Conservation (phyloP, 1,140 invertebrate species). For the Drosophila guanche region DNA sequence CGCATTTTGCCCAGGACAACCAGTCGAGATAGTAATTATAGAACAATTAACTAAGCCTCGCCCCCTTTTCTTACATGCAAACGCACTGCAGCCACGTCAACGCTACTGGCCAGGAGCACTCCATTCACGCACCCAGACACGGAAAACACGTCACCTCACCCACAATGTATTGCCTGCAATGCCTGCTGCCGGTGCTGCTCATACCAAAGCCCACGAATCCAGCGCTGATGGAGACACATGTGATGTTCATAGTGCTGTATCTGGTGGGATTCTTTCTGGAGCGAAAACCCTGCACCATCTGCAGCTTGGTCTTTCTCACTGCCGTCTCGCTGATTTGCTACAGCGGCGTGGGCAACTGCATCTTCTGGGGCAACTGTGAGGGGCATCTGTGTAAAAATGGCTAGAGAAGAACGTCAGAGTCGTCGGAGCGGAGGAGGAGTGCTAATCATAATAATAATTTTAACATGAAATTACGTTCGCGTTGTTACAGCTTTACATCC, state of each 20-base stretch:
- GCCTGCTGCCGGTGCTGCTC: conserved; percentile 97
- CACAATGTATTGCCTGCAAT: conserved; percentile 98
- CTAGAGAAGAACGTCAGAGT: conserved; percentile 40
- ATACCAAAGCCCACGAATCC: conserved; percentile 98
- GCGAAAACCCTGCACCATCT: conserved; percentile 98
- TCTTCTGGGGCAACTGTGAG: conserved; percentile 94
- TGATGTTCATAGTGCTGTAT: conserved; percentile 98
- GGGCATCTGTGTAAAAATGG: conserved; percentile 89
- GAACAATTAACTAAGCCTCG: conserved; percentile 24
- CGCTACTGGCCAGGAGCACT: conserved; percentile 30
- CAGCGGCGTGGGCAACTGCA: conserved; percentile 96
- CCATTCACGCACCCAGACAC: conserved; percentile 5
- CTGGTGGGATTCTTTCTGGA: conserved; percentile 97
- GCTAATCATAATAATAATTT: conserved; percentile 42
- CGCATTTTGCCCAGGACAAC: conserved; percentile 46
- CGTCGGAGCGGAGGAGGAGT: conserved; percentile 13
- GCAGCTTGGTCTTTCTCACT: conserved; percentile 95
- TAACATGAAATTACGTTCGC: conserved; percentile 45
- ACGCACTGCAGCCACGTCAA: conserved; percentile 27
- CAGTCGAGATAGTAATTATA: conserved; percentile 53
- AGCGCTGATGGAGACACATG: conserved; percentile 96
- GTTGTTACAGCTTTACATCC: conserved; percentile 52
- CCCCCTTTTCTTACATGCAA: conserved; percentile 23
- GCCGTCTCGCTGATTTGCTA: conserved; percentile 97
- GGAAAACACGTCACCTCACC: conserved; percentile 7